These are phyloP conservation scores for Morpho deidamia DNA, from an alignment of 2,888 invertebrate species.

Conservation along the genomic window DNA sequence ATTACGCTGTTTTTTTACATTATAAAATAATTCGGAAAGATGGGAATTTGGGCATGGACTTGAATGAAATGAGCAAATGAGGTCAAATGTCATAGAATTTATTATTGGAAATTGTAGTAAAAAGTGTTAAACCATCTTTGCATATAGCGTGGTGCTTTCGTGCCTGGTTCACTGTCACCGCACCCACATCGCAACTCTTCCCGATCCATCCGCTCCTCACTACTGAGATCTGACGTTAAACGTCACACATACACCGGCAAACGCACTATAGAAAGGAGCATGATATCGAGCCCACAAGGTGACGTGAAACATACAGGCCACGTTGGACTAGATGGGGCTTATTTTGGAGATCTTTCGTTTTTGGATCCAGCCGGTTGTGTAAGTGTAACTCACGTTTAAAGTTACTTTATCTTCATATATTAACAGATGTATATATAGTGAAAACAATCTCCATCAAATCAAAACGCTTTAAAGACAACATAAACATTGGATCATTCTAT, in stretches of 20 bases:
- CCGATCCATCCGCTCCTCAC: conserved; percentile 52
- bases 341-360: conserved; percentile 94
- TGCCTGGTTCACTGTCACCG: conserved; percentile 48
- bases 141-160: conserved; percentile 23
- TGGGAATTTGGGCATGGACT: too few relatives aligned
- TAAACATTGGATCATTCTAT: too few relatives aligned
- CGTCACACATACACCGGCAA: conserved; percentile 73
- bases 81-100: too few relatives aligned
- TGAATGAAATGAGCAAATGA: too few relatives aligned
- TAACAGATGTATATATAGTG: too few relatives aligned
- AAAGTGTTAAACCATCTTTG: conserved; percentile 14
- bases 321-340: conserved; percentile 97
- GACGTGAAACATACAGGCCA: conserved; percentile 97
- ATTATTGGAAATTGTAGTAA: conserved; percentile 4
- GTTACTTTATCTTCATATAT: too few relatives aligned
- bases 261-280: conserved; percentile 88
- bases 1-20: too few relatives aligned
- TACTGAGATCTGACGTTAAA: conserved; percentile 72
- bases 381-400: conserved; percentile 33
- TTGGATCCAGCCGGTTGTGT: conserved; percentile 64
- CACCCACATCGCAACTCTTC: conserved; percentile 51
- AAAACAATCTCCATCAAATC: too few relatives aligned
- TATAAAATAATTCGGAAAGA: too few relatives aligned
- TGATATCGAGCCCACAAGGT: conserved; percentile 98
- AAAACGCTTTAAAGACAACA: too few relatives aligned